Base-by-base conservation (phyloP, 2,113 vertebrate genomes). In the Coptodon rendalli region DNA sequence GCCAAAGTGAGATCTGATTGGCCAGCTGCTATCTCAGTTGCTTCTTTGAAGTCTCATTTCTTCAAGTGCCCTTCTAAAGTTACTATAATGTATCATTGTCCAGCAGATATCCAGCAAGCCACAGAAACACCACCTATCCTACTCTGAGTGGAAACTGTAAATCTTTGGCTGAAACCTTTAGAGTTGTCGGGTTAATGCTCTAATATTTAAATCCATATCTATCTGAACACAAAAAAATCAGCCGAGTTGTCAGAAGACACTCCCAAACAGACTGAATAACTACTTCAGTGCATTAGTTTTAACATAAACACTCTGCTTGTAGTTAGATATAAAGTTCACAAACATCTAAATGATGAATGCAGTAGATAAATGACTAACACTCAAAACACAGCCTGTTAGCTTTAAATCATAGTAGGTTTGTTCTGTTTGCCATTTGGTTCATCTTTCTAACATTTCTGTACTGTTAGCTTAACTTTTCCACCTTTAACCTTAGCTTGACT, bases 1-100 rank as follows among this genome's bases (percentile, higher is more conserved):
- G 56, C 92, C 85, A 85, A 89, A 93, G 88, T 89, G 86, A 90
- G 85, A 93, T 94, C 89, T 91, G 92, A 95, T 92, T 91, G 91
- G 89, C 88, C 92, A 93, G 88, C 92, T 92, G 86, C 91, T 88
- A 89, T 94, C 92, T 84, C 81, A 73, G 68, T 92, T 76, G 81
- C 63, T 92, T 81, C 88, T 94, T 90, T 95, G 81, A 93, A 91
- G 86, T 86, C 59, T 48, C 7, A 81, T 91, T 91, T 94, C 87
- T 94, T 88, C 88, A 90, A 94, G 91, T 82, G 61, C 50, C 63
- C 71, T 80, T 56, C 50, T 82, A 61, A 66, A 54, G 86, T 56
- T 6, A 16, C 83, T 81, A 10, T 81, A 78, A 81, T 88, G 92
- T 82, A 66, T 87, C 81, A 89, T 54, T 27, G 48, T 85, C 83